Base-by-base conservation (phyloP, 2,113 vertebrate species). In the Phylloscopus whistleri region DNA sequence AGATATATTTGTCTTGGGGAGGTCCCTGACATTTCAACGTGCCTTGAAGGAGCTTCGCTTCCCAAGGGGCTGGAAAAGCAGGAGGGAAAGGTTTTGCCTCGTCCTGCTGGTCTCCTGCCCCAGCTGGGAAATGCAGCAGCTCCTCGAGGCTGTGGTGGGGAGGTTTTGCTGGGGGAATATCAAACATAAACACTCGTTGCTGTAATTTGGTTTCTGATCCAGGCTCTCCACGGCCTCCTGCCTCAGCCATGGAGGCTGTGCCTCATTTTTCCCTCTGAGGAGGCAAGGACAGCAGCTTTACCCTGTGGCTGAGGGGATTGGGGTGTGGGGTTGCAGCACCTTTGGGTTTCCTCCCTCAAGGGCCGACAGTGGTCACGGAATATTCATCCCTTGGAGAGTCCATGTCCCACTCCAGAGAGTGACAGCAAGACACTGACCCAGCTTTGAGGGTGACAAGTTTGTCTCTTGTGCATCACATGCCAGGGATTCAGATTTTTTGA, bases 1-100 rank as follows among this genome's bases (percentile, higher is more conserved):
- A 88, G 96, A 96, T 96, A 89, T 90, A 96, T 97, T 97, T 97
- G 88, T 95, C 89, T 92, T 82, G 90, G 80, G 91, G 85, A 93
- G 89, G 87, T 49, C 84, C 35, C 11, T 60, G 90, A 46, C 84
- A 87, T 93, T 93, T 85, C 91, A 21, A 62, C 46, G 66, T 6
- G 16, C 67, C 89, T 85, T 35, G 62, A 67, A 95, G 89, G 78
- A 80, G 53, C 66, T 67, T 39, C 52, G 87, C 64, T 92, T 95
- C 91, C 80, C 43, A 4, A 88, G 75, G 68, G 74, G 41, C 11
- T 78, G 67, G 95, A 6, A 49, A 59, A 95, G 39, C 80, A 31
- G 58, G 91, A 58, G 58, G 33, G 80, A 30, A 68, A 46, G 2
- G 28, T 69, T 66, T 46, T 11, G 18, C 62, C 46, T 43, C 0